Evolutionary conservation across 2,113 vertebrate genomes (phyloP).

Genomic region (Orthonyx spaldingii): DNA sequence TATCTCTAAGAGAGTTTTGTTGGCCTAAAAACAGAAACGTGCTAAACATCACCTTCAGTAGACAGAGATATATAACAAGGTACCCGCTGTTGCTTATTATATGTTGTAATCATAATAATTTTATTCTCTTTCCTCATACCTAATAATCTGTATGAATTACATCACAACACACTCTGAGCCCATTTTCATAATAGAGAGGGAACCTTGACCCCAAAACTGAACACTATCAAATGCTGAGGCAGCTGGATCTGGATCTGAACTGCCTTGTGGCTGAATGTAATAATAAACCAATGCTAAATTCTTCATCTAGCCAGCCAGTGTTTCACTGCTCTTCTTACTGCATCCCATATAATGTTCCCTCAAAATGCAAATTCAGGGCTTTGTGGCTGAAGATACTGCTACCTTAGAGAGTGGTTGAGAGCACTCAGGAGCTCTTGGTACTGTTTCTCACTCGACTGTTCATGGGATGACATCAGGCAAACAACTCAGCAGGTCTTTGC

Average conservation of each 20-base stretch:
- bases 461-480: neutral
- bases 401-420: neutral
- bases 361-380: neutral
- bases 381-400: neutral
- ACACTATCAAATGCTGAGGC: neutral
- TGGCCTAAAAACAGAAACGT: constrained; percentile 23
- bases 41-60: neutral
- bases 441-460: neutral
- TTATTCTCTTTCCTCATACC: neutral
- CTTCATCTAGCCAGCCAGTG: neutral
- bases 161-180: neutral
- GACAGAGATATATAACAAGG: neutral
- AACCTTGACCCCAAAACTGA: neutral
- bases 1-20: constrained; percentile 53
- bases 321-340: neutral
- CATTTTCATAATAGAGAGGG: neutral
- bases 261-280: neutral
- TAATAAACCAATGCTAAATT: neutral
- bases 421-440: neutral
- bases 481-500: neutral
- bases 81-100: neutral
- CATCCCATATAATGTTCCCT: neutral
- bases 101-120: neutral
- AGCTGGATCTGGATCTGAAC: neutral
- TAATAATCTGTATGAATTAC: neutral